phyloP scores from a whole-genome alignment of 1,140 invertebrate genomes.

The Lepidurus packardi region DNA sequence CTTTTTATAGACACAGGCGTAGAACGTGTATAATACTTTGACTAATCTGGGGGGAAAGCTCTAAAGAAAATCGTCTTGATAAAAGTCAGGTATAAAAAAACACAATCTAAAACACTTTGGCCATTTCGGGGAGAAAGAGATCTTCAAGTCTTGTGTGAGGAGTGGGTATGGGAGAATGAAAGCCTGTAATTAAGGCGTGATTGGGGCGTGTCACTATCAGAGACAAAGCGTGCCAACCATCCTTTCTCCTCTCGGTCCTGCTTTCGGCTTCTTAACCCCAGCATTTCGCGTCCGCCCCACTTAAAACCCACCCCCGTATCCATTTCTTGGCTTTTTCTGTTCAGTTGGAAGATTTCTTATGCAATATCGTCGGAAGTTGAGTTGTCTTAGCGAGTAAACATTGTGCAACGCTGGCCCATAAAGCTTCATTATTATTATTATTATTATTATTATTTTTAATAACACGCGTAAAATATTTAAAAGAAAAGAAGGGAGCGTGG shows the following conservation, averaged over 20 bases:
- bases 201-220: slow-evolving; percentile 20
- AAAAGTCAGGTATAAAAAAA: not conserved
- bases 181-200: slow-evolving; percentile 21
- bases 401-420: too few relatives aligned
- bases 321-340: not conserved
- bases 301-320: not conserved
- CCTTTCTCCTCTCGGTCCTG: not conserved
- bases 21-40: not conserved
- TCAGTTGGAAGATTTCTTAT: too few relatives aligned
- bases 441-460: not conserved
- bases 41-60: not conserved
- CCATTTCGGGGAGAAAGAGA: not conserved
- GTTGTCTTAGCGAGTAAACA: too few relatives aligned
- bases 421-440: too few relatives aligned
- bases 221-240: slow-evolving; percentile 21
- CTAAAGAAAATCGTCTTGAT: not conserved
- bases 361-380: too few relatives aligned
- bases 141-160: slow-evolving; percentile 5
- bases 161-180: slow-evolving; percentile 18
- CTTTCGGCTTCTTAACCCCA: not conserved
- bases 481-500: not conserved
- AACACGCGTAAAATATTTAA: not conserved
- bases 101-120: not conserved
- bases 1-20: not conserved
- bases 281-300: not conserved